Evolutionary conservation across 2,888 invertebrate species (phyloP).

Genomic region (Eueremaeus valkanovi): DNA sequence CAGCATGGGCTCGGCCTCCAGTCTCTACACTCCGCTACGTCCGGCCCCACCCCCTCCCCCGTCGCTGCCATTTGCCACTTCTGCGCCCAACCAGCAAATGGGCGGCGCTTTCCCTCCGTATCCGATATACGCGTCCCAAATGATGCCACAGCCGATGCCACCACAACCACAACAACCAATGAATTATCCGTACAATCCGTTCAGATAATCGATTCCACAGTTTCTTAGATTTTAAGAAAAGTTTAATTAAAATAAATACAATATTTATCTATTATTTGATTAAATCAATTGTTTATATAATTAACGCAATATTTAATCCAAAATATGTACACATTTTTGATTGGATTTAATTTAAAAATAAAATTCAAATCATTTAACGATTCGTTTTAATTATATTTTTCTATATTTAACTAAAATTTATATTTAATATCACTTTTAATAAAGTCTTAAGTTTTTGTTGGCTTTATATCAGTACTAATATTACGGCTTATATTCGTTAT

Average conservation of each 20-base stretch:
- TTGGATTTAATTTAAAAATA: background rate
- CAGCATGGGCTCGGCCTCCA: background rate
- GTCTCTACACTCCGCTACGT: constrained; percentile 4
- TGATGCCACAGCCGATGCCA: background rate
- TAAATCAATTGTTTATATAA: no score
- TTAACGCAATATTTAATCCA: no score
- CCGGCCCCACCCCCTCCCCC: constrained; percentile 33
- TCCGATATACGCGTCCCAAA: background rate
- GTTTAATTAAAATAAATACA: no score
- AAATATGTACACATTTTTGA: background rate
- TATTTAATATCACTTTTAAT: background rate
- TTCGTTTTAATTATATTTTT: background rate
- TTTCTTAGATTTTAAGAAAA: no score
- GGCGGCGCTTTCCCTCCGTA: background rate
- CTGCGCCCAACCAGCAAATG: background rate
- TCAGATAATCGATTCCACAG: background rate
- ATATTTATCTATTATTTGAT: no score
- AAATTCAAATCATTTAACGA: no score
- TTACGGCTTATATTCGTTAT: no score
- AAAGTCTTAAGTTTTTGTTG: no score
- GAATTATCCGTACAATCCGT: background rate
- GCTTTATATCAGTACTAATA: no score
- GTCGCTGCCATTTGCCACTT: constrained; percentile 18
- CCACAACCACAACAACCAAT: background rate
- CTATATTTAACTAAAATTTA: background rate